phyloP scores from a whole-genome alignment of 2,888 invertebrate genomes.

The Blastobasis adustella region DNA sequence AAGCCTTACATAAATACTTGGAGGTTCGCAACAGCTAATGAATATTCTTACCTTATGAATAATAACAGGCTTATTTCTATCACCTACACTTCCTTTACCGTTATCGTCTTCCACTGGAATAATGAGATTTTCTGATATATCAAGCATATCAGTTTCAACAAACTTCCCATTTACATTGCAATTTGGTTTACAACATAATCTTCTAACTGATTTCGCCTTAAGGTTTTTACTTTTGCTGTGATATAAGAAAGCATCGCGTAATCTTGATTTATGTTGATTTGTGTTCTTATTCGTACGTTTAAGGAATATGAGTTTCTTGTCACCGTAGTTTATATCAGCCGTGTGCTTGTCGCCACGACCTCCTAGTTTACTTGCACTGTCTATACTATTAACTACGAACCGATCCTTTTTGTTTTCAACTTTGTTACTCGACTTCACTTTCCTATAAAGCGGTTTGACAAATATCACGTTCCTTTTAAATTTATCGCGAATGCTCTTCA shows the following conservation, averaged over 20 bases:
- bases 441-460: slow-evolving; percentile 56
- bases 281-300: slow-evolving; percentile 3
- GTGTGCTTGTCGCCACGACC: slow-evolving; percentile 20
- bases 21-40: no score
- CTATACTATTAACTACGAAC: slow-evolving; percentile 27
- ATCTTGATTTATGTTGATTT: not conserved
- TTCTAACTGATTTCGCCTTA: no score
- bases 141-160: not conserved
- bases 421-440: slow-evolving; percentile 29
- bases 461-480: slow-evolving; percentile 42
- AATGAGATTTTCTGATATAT: not conserved
- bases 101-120: not conserved
- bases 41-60: slow-evolving; percentile 25
- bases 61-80: slow-evolving; percentile 7
- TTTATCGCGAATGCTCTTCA: slow-evolving; percentile 31
- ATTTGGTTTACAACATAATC: no score
- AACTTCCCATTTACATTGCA: no score
- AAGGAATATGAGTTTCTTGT: slow-evolving; percentile 27
- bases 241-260: no score
- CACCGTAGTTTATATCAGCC: slow-evolving; percentile 8
- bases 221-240: no score
- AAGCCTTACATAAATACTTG: no score
- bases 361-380: slow-evolving; percentile 41
- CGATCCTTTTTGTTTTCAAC: slow-evolving; percentile 24
- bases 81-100: not conserved